Evolutionary conservation across 1,140 invertebrate genomes (phyloP).

Genomic region (Melipona quadrifasciata): DNA sequence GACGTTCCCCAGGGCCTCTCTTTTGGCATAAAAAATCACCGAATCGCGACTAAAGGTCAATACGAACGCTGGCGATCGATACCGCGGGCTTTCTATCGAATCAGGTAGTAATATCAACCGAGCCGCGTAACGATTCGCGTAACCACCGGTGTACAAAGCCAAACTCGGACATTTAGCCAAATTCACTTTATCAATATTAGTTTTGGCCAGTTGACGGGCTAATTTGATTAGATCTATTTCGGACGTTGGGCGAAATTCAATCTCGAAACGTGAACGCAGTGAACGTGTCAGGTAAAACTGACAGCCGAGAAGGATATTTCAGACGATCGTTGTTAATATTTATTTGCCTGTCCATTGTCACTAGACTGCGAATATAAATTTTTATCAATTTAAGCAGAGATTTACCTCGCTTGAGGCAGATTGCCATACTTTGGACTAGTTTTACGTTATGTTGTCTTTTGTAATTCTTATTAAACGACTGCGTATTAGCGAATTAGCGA

Average conservation of each 20-base stretch:
- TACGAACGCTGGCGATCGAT: constrained; percentile 44
- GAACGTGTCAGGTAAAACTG: not conserved
- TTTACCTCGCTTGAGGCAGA: no score
- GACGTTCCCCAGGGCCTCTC: constrained; percentile 61
- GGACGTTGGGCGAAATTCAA: not conserved
- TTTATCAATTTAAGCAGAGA: no score
- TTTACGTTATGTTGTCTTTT: no score
- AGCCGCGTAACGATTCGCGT: not conserved
- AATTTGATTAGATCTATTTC: not conserved
- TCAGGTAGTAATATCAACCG: constrained; percentile 2
- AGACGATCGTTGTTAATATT: not conserved
- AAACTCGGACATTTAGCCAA: not conserved
- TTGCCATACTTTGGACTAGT: no score
- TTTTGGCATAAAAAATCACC: constrained; percentile 62
- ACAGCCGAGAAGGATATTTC: not conserved
- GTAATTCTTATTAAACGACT: no score
- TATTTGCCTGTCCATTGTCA: no score
- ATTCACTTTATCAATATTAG: not conserved
- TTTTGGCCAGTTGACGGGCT: not conserved
- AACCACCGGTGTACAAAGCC: no score
- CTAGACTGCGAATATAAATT: no score
- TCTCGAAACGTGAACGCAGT: not conserved
- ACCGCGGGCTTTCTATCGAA: not conserved
- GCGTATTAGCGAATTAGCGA: not conserved
- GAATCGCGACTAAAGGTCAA: constrained; percentile 54